Evolutionary conservation across 2,888 invertebrate genomes (phyloP).

Genomic region (Incurvaria masculella): DNA sequence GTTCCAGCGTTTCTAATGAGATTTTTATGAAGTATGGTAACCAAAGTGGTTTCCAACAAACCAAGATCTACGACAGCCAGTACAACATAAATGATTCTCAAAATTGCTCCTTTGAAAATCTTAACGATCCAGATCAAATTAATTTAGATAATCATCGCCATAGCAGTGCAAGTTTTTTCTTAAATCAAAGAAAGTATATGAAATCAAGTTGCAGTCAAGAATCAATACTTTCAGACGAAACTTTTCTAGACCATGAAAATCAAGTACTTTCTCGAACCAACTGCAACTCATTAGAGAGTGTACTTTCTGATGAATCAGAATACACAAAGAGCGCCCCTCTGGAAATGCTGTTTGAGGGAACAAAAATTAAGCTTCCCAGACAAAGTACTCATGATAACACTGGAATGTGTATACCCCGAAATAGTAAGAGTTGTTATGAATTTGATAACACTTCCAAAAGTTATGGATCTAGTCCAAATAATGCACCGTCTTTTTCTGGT

Average conservation of each 20-base stretch:
- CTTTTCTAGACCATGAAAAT: constrained; percentile 49
- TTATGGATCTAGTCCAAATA: constrained; percentile 63
- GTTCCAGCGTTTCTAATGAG: constrained; percentile 51
- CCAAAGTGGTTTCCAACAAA: constrained; percentile 49
- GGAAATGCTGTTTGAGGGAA: constrained; percentile 65
- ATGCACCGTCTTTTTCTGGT: constrained; percentile 48
- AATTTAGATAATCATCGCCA: constrained; percentile 59
- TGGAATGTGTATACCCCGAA: constrained; percentile 31
- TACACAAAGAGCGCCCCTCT: constrained; percentile 75
- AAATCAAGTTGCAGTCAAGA: constrained; percentile 70
- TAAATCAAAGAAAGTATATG: constrained; percentile 64
- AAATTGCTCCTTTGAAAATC: constrained; percentile 46
- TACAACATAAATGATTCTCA: constrained; percentile 50
- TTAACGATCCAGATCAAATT: constrained; percentile 34
- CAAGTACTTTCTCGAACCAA: constrained; percentile 59
- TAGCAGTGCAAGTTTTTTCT: constrained; percentile 78
- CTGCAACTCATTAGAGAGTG: constrained; percentile 77
- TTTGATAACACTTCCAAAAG: constrained; percentile 58
- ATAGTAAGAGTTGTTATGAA: constrained; percentile 49
- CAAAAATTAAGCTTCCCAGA: constrained; percentile 39
- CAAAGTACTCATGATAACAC: constrained; percentile 27
- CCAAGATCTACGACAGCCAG: constrained; percentile 35
- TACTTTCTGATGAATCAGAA: constrained; percentile 76
- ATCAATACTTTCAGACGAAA: constrained; percentile 72
- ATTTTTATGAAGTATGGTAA: constrained; percentile 51